Conservation (phyloP, 30 jellyfish, hydroid and myxozoan genomes). For the Aurelia sp. region DNA sequence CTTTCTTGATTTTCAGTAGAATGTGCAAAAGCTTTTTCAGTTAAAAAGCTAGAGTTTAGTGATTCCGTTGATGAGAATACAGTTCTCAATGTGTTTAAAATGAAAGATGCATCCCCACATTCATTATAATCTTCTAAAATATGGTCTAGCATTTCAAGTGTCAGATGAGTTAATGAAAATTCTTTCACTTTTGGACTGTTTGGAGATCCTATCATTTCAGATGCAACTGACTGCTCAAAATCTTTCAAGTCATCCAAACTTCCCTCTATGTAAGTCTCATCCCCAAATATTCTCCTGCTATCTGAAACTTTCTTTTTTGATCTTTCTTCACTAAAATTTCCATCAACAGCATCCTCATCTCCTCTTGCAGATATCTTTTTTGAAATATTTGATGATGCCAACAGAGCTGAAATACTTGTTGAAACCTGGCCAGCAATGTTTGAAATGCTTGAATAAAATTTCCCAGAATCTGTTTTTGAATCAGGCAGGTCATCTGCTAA, state of each 20-base stretch:
- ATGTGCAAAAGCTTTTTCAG: neutral
- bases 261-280: conserved; percentile 55
- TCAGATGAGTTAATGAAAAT: conserved; percentile 87
- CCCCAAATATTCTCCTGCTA: conserved; percentile 55
- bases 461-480: neutral
- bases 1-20: neutral
- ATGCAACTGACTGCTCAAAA: conserved; percentile 68
- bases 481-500: neutral
- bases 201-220: conserved; percentile 12
- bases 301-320: neutral
- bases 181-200: conserved; percentile 17
- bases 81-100: conserved; percentile 82
- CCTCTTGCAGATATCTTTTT: neutral
- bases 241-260: conserved; percentile 50
- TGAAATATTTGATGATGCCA: neutral
- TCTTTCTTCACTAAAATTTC: neutral
- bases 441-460: conserved; percentile 10
- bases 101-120: conserved; percentile 85
- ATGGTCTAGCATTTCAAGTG: conserved; percentile 77
- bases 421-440: conserved; percentile 42
- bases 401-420: conserved; percentile 27
- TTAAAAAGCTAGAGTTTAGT: conserved; percentile 62
- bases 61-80: conserved; percentile 90
- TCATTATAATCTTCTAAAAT: conserved; percentile 65
- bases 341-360: conserved; percentile 6